Evolutionary conservation across 2,888 invertebrate genomes (phyloP), one percentile per base, ranked within the genome.

Genomic region (Chloroclysta siterata): DNA sequence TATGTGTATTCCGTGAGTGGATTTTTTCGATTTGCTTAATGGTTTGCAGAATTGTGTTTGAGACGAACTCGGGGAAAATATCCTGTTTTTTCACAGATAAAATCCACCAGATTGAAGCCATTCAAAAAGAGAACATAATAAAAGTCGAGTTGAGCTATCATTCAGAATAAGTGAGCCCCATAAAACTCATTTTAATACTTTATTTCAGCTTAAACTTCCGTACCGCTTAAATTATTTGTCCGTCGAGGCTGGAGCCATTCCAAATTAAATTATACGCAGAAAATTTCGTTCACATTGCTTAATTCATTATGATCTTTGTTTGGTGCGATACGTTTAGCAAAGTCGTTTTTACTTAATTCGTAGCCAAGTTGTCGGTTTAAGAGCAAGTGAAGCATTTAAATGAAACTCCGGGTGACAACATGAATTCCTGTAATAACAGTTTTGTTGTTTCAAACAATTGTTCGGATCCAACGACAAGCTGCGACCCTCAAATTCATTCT

Each of bases 191-290:
- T 88, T 86, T 85, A 85, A 90, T 90, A 88, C 86, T 89, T 90
- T 90, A 90, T 90, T 88, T 86, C 81, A 82, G 88, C 86, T 89
- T 88, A 88, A 91, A 88, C 87, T 89, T 91, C 85, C 87, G 84
- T 83, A 76, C 82, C 87, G 85, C 83, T 89, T 88, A 90, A 90
- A 89, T 89, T 87, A 90, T 90, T 87, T 89, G 86, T 85, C 87
- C 84, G 83, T 77, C 67, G 84, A 84, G 87, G 83, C 87, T 91
- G 91, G 90, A 88, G 81, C 81, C 77, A 82, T 81, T 90, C 90
- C 89, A 91, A 92, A 91, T 92, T 89, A 86, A 89, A 90, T 90
- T 90, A 88, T 84, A 86, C 86, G 82, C 82, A 83, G 84, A 82
- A 85, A 84, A 84, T 85, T 84, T 85, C 79, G 79, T 86, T 84